Evolutionary conservation across 2,797 vertebrate species (phyloP).

Genomic region (Halcyon leucocephala): DNA sequence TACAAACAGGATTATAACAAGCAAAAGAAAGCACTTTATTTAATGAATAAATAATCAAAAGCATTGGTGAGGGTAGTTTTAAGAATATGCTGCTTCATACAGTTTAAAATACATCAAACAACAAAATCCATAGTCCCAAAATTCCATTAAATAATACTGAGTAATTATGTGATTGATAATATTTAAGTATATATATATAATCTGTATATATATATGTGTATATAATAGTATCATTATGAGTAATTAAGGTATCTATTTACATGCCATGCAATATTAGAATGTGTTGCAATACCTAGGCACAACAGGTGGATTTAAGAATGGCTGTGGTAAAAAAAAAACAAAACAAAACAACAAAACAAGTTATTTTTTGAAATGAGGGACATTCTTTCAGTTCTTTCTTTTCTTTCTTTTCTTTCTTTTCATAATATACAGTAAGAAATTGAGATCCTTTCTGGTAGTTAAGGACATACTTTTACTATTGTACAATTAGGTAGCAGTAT

Average conservation of each 20-base stretch:
- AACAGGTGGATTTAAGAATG: slow-evolving; percentile 49
- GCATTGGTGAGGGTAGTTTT: slow-evolving; percentile 47
- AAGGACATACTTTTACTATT: slow-evolving; percentile 14
- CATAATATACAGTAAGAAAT: background rate
- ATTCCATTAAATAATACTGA: slow-evolving; percentile 56
- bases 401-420: background rate
- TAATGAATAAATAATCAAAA: slow-evolving; percentile 68
- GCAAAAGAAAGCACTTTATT: slow-evolving; percentile 66
- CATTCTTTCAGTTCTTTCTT: background rate
- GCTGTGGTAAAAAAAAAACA: background rate
- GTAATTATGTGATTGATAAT: slow-evolving; percentile 52
- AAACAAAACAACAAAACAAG: background rate
- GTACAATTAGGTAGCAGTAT: slow-evolving; percentile 3
- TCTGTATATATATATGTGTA: slow-evolving; percentile 52
- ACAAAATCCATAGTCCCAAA: slow-evolving; percentile 61
- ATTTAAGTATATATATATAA: slow-evolving; percentile 56
- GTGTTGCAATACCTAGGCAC: slow-evolving; percentile 59
- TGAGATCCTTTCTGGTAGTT: slow-evolving; percentile 7
- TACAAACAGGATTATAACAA: slow-evolving; percentile 70
- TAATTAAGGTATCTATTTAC: slow-evolving; percentile 67
- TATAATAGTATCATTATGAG: slow-evolving; percentile 66
- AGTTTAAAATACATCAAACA: slow-evolving; percentile 69
- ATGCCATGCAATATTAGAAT: slow-evolving; percentile 52
- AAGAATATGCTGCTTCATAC: slow-evolving; percentile 65
- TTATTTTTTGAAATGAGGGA: background rate